Base-by-base conservation (phyloP, 2,888 invertebrate genomes). In the Lepidochitona cinerea region DNA sequence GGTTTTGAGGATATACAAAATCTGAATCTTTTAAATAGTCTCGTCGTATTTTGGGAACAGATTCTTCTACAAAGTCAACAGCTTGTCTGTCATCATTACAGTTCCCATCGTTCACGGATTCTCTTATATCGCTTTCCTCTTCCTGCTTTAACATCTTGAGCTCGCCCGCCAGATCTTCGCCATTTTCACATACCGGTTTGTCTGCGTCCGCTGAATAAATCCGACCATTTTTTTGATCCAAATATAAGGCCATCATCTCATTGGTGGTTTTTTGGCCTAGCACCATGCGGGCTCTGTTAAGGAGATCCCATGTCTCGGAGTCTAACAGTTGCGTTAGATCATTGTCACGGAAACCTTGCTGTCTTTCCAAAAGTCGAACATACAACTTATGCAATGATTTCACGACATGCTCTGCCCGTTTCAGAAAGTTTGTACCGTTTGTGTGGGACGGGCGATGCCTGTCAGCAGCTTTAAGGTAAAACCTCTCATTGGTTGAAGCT, bases 351-450 rank as follows among this genome's bases (percentile, higher is more conserved):
- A 53, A n/a, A 26, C 9, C 23, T n/a, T 41, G 29, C 52, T 52
- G 41, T 37, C 71, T 33, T 26, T 71, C 71, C 18, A 65, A 37
- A 23, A 37, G n/a, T 33, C 66, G 41, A 26, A 23, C 23, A 32
- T 71, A 71, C 41, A 71, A 9, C n/a, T 37, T 65, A 7, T 37
- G 52, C 0, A 71, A 67, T 29, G 71, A 41, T 49, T 54, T 18
- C 4, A 52, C 65, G 1, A 71, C 66, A 29, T 66, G 66, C n/a
- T 66, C 41, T 14, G 52, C 65, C 49, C 71, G 71, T 35, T 23
- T 66, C 35, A 49, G n/a, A 23, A 52, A 66, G 49, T 37, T 52
- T 14, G 26, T 14, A 59, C 59, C 59, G 26, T 26, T 29, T 18
- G 18, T 49, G 18, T 49, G 49, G 18, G 49, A 5, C 23, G 18